Conservation (phyloP, 2,113 vertebrate species). For the Glaucomys volans region DNA sequence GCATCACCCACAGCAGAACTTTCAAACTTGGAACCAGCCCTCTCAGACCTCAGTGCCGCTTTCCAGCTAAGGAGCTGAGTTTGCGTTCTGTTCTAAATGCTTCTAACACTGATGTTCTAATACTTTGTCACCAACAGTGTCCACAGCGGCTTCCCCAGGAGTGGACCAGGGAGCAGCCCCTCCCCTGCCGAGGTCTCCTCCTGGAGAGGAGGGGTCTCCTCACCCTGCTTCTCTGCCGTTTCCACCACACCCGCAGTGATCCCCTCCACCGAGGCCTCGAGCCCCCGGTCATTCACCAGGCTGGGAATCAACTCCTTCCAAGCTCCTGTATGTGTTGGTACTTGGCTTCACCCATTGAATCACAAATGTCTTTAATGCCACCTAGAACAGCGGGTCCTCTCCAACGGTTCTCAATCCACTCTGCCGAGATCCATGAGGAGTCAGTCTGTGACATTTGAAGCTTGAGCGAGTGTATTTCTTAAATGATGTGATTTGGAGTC, state of each 20-base stretch:
- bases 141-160: background rate
- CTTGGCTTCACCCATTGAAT: background rate
- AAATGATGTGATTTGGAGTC: background rate
- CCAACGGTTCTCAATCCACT: background rate
- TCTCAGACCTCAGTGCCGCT: too few species aligned
- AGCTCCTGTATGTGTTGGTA: background rate
- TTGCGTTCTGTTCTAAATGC: fast-evolving
- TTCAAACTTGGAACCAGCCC: background rate
- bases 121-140: too few species aligned
- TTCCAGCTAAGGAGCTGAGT: too few species aligned
- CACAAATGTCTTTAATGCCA: background rate
- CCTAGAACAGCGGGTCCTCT: background rate
- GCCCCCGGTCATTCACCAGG: background rate
- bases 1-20: background rate
- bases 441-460: too few species aligned
- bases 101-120: too few species aligned
- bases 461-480: background rate
- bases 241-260: background rate
- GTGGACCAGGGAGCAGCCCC: fast-evolving
- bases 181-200: too few species aligned
- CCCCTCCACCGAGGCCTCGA: too few species aligned
- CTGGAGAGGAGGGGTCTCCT: too few species aligned
- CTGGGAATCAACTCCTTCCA: background rate
- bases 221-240: background rate
- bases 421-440: background rate